These are phyloP conservation scores for Camelus dromedarius DNA, from an alignment of 2,113 vertebrate species.

Conservation along the genomic window DNA sequence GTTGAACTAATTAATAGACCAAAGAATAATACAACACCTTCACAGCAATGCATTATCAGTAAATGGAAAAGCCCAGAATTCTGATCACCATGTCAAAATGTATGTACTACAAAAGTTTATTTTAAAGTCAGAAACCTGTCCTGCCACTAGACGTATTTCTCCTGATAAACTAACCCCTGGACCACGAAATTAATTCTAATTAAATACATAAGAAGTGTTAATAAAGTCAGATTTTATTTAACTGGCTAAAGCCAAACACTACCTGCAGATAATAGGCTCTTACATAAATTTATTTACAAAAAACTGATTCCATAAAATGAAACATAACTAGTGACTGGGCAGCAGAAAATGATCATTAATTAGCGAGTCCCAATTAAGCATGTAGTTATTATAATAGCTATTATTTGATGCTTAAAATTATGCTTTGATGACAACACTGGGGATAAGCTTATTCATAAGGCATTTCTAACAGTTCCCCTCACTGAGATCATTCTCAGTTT, in stretches of 20 bases:
- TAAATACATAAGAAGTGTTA: constrained; percentile 44
- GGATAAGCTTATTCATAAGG: constrained; percentile 32
- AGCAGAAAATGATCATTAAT: constrained; percentile 33
- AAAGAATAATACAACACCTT: constrained; percentile 47
- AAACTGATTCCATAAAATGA: constrained; percentile 17
- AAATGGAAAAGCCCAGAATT: constrained; percentile 10
- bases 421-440: background rate
- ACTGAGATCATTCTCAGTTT: constrained; percentile 53
- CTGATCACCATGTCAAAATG: constrained; percentile 23
- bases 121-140: constrained; percentile 29
- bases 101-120: constrained; percentile 1
- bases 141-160: background rate
- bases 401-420: constrained; percentile 50
- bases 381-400: constrained; percentile 24
- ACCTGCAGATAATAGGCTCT: background rate
- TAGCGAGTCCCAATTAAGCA: constrained; percentile 53
- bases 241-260: constrained; percentile 44
- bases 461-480: constrained; percentile 40
- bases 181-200: constrained; percentile 52
- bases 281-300: constrained; percentile 6
- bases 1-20: background rate
- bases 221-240: constrained; percentile 34
- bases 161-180: background rate
- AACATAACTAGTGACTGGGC: background rate
- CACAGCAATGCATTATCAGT: constrained; percentile 27